Evolutionary conservation across 2,888 invertebrate species (phyloP).

Genomic region (Synanthedon formicaeformis): DNA sequence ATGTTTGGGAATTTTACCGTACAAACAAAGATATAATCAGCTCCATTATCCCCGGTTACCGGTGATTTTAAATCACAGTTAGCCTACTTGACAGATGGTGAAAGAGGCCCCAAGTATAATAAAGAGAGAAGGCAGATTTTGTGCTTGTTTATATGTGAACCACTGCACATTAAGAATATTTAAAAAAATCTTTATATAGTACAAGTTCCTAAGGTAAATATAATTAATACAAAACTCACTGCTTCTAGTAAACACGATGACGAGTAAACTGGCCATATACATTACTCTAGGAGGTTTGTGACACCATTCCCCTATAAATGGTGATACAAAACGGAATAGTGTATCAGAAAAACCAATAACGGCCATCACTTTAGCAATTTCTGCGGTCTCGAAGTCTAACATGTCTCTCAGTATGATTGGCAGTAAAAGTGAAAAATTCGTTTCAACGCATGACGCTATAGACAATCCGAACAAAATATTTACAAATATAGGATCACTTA

Average conservation of each 20-base stretch:
- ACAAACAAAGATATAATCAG: no score
- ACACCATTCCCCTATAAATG: slow-evolving; percentile 75
- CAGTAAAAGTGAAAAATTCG: slow-evolving; percentile 75
- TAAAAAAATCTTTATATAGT: no score
- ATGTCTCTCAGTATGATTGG: slow-evolving; percentile 77
- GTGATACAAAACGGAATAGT: slow-evolving; percentile 72
- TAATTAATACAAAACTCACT: slow-evolving; percentile 58
- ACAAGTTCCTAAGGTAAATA: no score
- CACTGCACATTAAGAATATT: no score
- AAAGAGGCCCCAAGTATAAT: no score
- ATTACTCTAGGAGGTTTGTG: slow-evolving; percentile 72
- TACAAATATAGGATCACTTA: slow-evolving; percentile 76
- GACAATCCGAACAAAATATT: slow-evolving; percentile 77
- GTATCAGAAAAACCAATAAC: slow-evolving; percentile 71
- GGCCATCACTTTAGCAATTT: slow-evolving; percentile 75
- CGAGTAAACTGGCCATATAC: slow-evolving; percentile 72
- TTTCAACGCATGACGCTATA: slow-evolving; percentile 76
- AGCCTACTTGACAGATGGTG: no score
- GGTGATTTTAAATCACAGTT: no score
- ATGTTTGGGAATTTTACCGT: no score
- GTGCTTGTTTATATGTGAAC: no score
- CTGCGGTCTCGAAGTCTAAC: slow-evolving; percentile 63
- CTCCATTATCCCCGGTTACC: no score
- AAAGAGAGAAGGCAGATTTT: no score
- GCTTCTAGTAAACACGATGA: slow-evolving; percentile 72